Percentiles rank a stretch among this genome's conserved stretches.
Evolutionary conservation across 2,888 invertebrate species (phyloP).

Genomic region (Lapara coniferarum): DNA sequence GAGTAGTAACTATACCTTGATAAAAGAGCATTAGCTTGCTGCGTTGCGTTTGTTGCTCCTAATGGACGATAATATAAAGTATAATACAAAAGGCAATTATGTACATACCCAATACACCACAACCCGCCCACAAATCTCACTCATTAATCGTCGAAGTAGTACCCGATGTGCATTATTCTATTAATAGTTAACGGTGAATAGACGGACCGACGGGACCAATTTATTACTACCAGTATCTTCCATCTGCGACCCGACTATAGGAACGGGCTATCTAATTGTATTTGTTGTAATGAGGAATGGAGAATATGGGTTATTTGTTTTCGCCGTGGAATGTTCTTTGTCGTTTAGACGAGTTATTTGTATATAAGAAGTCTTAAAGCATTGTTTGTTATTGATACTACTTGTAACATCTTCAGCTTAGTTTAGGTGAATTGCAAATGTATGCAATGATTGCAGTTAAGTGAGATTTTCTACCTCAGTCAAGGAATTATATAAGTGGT

Average conservation of each 20-base stretch:
- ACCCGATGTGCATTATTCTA: conserved; percentile 38
- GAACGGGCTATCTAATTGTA: conserved; percentile 19
- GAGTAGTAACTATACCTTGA: no score
- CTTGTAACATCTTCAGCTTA: no score
- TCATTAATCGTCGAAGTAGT: conserved; percentile 20
- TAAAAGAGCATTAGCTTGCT: neutral
- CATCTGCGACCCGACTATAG: conserved; percentile 51
- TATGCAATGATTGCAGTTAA: no score
- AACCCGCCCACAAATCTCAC: conserved; percentile 24
- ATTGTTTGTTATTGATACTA: neutral
- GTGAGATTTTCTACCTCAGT: no score
- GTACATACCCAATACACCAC: conserved; percentile 3
- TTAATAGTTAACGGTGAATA: conserved; percentile 68
- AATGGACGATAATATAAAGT: neutral
- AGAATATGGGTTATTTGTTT: conserved; percentile 22
- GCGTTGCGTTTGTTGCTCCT: neutral
- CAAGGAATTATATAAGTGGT: no score
- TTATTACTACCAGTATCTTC: conserved; percentile 70
- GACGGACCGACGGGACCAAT: conserved; percentile 65
- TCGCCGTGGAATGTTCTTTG: conserved; percentile 1
- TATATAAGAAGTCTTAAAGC: neutral
- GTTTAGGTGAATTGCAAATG: no score
- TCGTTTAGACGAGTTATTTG: neutral
- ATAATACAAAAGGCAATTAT: conserved; percentile 12
- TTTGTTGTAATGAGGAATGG: conserved; percentile 21